Percentiles rank a stretch among this genome's conserved stretches.
Evolutionary conservation across 1,140 invertebrate genomes (phyloP).

Genomic region (Dryas iulia): DNA sequence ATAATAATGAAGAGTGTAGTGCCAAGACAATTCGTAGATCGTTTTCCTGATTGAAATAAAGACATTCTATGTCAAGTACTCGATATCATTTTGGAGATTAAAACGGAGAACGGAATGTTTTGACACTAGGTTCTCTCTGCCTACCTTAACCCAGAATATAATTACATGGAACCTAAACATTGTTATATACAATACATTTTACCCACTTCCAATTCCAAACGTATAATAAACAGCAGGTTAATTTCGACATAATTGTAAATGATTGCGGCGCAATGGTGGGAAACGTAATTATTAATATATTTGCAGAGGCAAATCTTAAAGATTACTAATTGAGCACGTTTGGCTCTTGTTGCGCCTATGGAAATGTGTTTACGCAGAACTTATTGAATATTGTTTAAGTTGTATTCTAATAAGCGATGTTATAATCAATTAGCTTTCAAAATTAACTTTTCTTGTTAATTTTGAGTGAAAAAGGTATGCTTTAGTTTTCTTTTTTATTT

Average conservation of each 20-base stretch:
- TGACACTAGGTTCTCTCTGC: too few species aligned
- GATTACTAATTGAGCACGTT: conserved; percentile 1
- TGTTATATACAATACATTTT: background rate
- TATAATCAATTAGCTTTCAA: background rate
- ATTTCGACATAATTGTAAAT: conserved; percentile 5
- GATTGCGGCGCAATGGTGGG: background rate
- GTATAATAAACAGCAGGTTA: background rate
- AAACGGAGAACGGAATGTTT: too few species aligned
- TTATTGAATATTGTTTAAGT: background rate
- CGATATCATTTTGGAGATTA: too few species aligned
- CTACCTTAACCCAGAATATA: too few species aligned
- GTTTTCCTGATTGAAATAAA: too few species aligned
- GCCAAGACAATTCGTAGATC: too few species aligned
- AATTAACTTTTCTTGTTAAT: too few species aligned
- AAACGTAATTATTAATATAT: conserved; percentile 7
- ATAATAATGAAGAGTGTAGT: too few species aligned
- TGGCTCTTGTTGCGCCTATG: background rate
- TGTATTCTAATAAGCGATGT: background rate
- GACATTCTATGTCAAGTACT: too few species aligned
- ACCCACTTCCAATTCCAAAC: background rate
- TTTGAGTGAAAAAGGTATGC: too few species aligned
- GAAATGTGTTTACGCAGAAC: background rate
- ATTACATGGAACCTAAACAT: background rate
- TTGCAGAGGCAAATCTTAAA: background rate
- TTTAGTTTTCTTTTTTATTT: too few species aligned